A percentile compares a stretch with the other conserved stretches of the same genome.
These are phyloP conservation scores for Otocyon megalotis DNA, from an alignment of 2,113 vertebrate species.

Conservation along the genomic window DNA sequence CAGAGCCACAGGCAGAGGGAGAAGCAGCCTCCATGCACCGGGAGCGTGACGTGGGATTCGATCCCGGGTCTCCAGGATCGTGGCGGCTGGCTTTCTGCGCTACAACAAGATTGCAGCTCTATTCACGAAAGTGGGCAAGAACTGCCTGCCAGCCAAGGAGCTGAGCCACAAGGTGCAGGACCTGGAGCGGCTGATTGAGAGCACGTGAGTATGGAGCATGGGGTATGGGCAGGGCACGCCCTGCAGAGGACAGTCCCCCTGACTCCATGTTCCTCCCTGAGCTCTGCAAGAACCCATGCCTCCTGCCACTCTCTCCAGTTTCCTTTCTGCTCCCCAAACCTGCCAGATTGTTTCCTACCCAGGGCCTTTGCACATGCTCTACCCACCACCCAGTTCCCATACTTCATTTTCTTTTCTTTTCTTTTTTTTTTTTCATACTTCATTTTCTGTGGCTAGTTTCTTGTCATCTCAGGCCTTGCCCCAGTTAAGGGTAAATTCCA, in stretches of 20 bases:
- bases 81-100: constrained; percentile 95
- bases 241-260: too few species aligned
- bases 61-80: too few species aligned
- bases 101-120: constrained; percentile 98
- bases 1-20: too few species aligned
- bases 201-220: constrained; percentile 87
- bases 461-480: background rate
- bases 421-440: too few species aligned
- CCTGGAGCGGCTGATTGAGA: constrained; percentile 95
- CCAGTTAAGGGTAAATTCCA: background rate
- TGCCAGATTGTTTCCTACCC: background rate
- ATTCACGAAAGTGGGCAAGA: constrained; percentile 98
- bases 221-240: rapidly evolving
- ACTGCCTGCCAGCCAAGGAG: constrained; percentile 93
- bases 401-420: too few species aligned
- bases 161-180: constrained; percentile 97
- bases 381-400: background rate
- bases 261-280: rapidly evolving
- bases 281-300: rapidly evolving
- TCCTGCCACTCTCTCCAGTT: rapidly evolving
- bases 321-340: background rate
- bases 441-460: background rate
- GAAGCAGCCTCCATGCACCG: too few species aligned
- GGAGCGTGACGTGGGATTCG: too few species aligned
- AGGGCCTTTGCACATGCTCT: background rate